Percentiles rank a stretch among this genome's conserved stretches.
Conservation (phyloP, 2,113 vertebrate species). For the Enhydra lutris region DNA sequence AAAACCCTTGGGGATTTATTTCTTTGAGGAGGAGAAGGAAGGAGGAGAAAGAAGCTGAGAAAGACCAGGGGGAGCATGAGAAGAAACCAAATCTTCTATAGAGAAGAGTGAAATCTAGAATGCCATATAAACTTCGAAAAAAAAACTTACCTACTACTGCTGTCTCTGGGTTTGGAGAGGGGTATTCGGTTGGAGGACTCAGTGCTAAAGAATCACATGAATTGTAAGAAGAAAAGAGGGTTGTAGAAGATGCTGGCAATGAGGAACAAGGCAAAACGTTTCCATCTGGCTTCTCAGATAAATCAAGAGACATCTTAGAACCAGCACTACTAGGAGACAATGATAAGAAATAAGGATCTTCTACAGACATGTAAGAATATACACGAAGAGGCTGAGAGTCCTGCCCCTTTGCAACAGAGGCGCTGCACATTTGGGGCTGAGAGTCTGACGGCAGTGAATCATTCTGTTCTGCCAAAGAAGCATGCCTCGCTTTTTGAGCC, state of each 20-base stretch:
- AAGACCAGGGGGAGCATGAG: background rate
- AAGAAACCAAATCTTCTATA: conserved; percentile 2
- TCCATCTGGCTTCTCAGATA: conserved; percentile 33
- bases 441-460: background rate
- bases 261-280: background rate
- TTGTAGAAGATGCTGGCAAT: background rate
- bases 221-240: background rate
- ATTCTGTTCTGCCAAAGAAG: conserved; percentile 57
- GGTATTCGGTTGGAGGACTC: background rate
- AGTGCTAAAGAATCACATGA: background rate
- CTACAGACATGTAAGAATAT: conserved; percentile 68
- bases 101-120: conserved; percentile 25
- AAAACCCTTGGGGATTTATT: background rate
- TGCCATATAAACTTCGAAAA: background rate
- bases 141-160: conserved; percentile 58
- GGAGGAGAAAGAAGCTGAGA: background rate
- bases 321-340: conserved; percentile 49
- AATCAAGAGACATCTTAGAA: conserved; percentile 55
- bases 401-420: background rate
- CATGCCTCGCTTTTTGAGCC: background rate
- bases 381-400: background rate
- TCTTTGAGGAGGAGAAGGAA: background rate
- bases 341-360: conserved; percentile 83
- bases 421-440: background rate
- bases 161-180: background rate